phyloP scores from a whole-genome alignment of 1,140 invertebrate species.

The Drosophila trapezifrons region DNA sequence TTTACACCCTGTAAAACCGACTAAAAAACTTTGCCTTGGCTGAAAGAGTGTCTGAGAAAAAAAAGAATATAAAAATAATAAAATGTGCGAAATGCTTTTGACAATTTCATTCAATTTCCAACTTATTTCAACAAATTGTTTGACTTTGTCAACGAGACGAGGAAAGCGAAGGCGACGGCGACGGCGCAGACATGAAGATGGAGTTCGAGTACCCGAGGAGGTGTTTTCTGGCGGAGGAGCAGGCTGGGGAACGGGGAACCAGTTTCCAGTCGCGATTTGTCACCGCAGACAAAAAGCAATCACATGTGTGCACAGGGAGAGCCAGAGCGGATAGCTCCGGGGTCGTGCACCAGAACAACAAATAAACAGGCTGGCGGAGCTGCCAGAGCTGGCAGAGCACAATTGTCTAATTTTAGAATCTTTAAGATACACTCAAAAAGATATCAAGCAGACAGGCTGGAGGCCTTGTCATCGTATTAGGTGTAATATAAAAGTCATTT shows the following conservation, averaged over 20 bases:
- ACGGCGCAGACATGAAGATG: conserved; percentile 16
- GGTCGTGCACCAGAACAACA: conserved; percentile 41
- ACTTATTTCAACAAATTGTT: conserved; percentile 83
- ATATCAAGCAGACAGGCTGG: conserved; percentile 63
- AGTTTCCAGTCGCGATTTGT: conserved; percentile 66
- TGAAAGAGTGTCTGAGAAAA: conserved; percentile 23
- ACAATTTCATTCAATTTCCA: conserved; percentile 83
- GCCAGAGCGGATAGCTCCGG: conserved; percentile 9
- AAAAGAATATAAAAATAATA: conserved; percentile 53
- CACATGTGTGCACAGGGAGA: conserved; percentile 63
- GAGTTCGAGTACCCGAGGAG: conserved; percentile 19
- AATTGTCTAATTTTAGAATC: conserved; percentile 83
- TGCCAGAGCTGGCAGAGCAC: no score
- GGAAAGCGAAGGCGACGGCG: conserved; percentile 7
- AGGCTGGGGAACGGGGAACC: conserved; percentile 15
- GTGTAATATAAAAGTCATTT: conserved; percentile 83
- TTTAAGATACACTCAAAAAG: conserved; percentile 82
- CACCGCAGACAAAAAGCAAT: conserved; percentile 73
- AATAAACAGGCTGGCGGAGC: conserved; percentile 42
- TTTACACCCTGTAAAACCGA: conserved; percentile 32
- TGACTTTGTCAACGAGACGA: conserved; percentile 71
- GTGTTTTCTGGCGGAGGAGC: neutral
- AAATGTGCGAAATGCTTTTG: conserved; percentile 82
- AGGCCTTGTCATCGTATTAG: conserved; percentile 81
- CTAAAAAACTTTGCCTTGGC: conserved; percentile 43